phyloP scores from a whole-genome alignment of 2,113 vertebrate species.

The Megaceryle maxima region DNA sequence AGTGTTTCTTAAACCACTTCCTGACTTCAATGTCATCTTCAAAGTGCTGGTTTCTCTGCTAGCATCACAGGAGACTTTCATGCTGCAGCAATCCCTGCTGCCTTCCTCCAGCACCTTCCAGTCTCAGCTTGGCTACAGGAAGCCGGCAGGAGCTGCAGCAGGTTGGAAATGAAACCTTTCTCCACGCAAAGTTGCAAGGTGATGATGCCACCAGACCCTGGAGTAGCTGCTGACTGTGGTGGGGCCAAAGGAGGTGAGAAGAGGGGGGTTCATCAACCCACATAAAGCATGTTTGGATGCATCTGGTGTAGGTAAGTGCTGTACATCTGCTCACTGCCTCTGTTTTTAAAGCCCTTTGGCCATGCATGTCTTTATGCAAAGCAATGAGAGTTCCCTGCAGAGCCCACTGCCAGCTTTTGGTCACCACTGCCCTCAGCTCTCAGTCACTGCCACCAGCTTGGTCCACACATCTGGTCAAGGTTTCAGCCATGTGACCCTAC shows the following conservation, averaged over 20 bases:
- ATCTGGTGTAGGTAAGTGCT: rapidly evolving
- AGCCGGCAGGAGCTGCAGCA: neutral
- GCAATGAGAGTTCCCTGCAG: neutral
- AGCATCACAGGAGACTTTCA: too few species aligned
- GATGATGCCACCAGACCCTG: rapidly evolving
- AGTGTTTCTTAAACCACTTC: neutral
- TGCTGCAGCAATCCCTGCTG: neutral
- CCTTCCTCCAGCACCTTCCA: neutral
- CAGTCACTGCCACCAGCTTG: neutral
- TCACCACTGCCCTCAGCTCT: neutral
- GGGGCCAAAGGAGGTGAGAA: neutral
- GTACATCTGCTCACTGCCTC: neutral
- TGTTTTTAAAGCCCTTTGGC: neutral
- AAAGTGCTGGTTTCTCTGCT: neutral
- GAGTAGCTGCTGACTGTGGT: neutral
- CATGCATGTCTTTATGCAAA: rapidly evolving
- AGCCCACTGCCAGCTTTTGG: neutral
- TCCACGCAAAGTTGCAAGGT: neutral
- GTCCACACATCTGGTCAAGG: neutral
- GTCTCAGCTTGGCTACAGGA: rapidly evolving
- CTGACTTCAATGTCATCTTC: neutral
- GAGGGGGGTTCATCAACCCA: neutral
- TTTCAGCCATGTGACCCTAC: neutral
- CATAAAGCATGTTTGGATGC: neutral
- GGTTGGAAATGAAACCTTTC: neutral